phyloP scores from a whole-genome alignment of 2,113 vertebrate genomes.

The Ceyx melanurus region DNA sequence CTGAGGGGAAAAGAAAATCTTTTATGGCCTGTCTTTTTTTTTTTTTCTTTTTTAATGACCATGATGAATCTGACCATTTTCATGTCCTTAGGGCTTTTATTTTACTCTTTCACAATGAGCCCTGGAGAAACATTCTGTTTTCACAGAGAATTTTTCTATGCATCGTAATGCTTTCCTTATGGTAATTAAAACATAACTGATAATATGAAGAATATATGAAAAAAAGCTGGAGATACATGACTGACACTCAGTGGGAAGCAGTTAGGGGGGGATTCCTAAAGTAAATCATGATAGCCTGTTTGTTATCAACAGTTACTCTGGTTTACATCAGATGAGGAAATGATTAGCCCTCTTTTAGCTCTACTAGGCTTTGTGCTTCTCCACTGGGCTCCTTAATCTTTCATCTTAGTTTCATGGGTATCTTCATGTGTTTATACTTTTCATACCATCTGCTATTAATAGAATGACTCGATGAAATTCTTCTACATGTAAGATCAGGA shows the following conservation, averaged over 20 bases:
- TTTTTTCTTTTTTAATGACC: neutral
- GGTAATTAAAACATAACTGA: neutral
- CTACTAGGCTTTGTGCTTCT: neutral
- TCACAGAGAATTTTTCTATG: neutral
- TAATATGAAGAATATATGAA: neutral
- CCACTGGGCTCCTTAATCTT: neutral
- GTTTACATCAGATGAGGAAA: neutral
- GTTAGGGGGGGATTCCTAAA: neutral
- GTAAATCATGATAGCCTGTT: neutral
- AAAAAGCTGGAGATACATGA: neutral
- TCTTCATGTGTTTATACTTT: conserved; percentile 27
- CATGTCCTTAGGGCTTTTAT: neutral
- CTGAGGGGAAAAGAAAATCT: neutral
- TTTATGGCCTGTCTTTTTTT: neutral
- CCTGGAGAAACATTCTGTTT: neutral
- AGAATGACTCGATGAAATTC: neutral
- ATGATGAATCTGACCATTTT: neutral
- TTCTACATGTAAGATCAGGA: neutral
- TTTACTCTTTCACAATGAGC: neutral
- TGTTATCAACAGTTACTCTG: neutral
- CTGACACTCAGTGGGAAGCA: neutral
- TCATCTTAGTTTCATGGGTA: neutral
- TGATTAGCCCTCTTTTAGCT: neutral
- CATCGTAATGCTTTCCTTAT: neutral
- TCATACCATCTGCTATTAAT: conserved; percentile 34